Conservation (phyloP, 2,888 invertebrate species). For the Himalopsyche tibetana region DNA sequence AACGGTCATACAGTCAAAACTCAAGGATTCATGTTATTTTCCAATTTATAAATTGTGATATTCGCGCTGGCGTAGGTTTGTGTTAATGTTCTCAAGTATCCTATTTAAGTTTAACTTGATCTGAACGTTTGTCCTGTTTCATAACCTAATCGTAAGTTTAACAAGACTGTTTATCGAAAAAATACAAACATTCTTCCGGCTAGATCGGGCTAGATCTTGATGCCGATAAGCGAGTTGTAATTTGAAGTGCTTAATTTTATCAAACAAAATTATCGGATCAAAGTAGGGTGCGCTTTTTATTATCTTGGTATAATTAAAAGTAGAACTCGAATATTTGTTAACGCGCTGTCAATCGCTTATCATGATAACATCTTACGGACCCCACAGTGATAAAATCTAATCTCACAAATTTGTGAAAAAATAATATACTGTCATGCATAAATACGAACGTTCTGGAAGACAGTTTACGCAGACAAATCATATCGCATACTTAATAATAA, state of each 20-base stretch:
- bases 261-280: too few species aligned
- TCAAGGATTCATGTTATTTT: slow-evolving; percentile 17
- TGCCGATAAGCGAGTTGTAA: neutral
- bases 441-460: too few species aligned
- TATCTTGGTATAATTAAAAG: too few species aligned
- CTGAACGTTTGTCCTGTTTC: neutral
- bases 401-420: too few species aligned
- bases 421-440: too few species aligned
- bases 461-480: too few species aligned
- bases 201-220: neutral
- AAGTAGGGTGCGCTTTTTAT: too few species aligned
- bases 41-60: slow-evolving; percentile 17
- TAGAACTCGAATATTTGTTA: too few species aligned
- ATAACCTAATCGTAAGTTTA: neutral
- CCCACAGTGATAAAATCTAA: too few species aligned
- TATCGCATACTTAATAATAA: too few species aligned
- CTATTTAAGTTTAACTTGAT: neutral
- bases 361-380: too few species aligned
- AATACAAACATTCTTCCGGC: slow-evolving; percentile 16
- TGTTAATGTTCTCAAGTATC: neutral
- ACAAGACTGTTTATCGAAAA: neutral
- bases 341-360: too few species aligned
- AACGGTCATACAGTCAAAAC: slow-evolving; percentile 8
- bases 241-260: neutral
- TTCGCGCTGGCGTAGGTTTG: slow-evolving; percentile 14